A percentile compares a stretch with the other conserved stretches of the same genome.
Conservation (phyloP, 2,113 vertebrate genomes). For the Thalassoma bifasciatum region DNA sequence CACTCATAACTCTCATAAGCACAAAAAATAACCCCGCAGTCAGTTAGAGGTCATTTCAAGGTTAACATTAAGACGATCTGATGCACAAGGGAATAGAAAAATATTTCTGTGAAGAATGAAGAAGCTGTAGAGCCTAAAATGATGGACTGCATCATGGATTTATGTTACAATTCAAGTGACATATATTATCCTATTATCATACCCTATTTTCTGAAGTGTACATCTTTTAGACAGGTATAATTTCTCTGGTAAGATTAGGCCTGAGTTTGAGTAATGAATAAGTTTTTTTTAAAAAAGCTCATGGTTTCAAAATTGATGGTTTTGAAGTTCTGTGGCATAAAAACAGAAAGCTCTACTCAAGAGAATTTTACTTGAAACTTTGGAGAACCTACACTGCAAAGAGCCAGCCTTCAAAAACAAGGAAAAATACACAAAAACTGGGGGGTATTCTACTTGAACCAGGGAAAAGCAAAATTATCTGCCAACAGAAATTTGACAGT, state of each 20-base stretch:
- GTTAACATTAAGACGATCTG: slow-evolving; percentile 29
- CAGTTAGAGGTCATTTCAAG: slow-evolving; percentile 51
- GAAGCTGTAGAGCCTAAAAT: slow-evolving; percentile 35
- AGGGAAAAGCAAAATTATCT: no score
- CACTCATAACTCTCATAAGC: slow-evolving; percentile 1
- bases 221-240: not conserved
- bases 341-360: no score
- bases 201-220: not conserved
- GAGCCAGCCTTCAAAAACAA: no score
- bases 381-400: no score
- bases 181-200: not conserved
- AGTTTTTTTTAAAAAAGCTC: no score
- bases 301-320: no score
- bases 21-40: not conserved
- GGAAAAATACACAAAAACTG: no score
- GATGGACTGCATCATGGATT: slow-evolving; percentile 38
- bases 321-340: no score
- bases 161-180: slow-evolving; percentile 22
- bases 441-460: no score
- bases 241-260: not conserved
- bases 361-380: no score
- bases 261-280: not conserved
- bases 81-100: slow-evolving; percentile 13
- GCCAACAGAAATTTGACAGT: no score
- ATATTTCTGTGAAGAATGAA: slow-evolving; percentile 42